Conservation (phyloP, 2,888 invertebrate species). For the Himalopsyche tibetana region DNA sequence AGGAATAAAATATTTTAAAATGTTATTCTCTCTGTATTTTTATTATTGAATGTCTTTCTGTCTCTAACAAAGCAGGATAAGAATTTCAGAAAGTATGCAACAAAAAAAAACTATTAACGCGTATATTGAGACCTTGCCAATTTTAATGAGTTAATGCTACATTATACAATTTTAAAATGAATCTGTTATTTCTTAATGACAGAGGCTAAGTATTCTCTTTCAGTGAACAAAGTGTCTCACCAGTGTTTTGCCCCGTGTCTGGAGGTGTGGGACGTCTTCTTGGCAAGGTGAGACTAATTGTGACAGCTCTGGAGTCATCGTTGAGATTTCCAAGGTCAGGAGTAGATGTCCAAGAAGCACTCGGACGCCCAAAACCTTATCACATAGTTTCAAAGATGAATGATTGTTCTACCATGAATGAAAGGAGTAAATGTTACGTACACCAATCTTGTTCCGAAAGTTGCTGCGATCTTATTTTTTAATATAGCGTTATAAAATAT, state of each 20-base stretch:
- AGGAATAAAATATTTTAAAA: not conserved
- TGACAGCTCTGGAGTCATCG: conserved; percentile 80
- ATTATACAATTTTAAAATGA: conserved; percentile 2
- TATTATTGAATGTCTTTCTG: conserved; percentile 46
- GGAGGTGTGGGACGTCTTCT: conserved; percentile 80
- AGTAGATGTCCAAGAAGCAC: conserved; percentile 88
- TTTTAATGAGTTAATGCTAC: conserved; percentile 35
- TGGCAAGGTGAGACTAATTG: conserved; percentile 83
- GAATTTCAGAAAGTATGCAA: conserved; percentile 29
- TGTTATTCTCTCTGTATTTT: not conserved
- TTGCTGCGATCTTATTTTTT: no score
- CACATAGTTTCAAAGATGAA: conserved; percentile 29
- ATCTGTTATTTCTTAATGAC: conserved; percentile 2
- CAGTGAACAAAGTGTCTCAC: conserved; percentile 8
- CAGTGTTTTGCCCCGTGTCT: conserved; percentile 75
- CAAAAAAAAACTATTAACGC: conserved; percentile 31
- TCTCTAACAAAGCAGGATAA: not conserved
- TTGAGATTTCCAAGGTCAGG: conserved; percentile 84
- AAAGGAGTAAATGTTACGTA: no score
- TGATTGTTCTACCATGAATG: not conserved
- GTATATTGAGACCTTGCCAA: conserved; percentile 31
- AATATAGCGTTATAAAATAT: no score
- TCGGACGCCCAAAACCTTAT: conserved; percentile 73
- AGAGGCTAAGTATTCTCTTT: not conserved
- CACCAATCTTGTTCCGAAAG: no score